A percentile compares a stretch with the other conserved stretches of the same genome.
These are phyloP conservation scores for Myiozetetes cayanensis DNA, from an alignment of 2,113 vertebrate species.

Conservation along the genomic window DNA sequence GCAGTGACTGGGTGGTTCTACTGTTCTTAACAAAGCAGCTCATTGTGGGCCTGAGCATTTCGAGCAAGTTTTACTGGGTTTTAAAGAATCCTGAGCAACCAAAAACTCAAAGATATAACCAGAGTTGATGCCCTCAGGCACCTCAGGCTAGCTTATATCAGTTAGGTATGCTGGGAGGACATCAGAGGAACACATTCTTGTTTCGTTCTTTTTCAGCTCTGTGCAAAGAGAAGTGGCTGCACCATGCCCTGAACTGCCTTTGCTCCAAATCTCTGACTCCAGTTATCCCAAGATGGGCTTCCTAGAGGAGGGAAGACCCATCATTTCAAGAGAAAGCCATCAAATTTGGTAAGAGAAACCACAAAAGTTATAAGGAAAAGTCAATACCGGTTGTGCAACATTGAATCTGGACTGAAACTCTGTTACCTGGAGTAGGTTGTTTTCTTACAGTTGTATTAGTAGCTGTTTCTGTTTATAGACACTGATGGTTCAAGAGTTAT, in stretches of 20 bases:
- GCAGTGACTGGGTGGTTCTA: neutral
- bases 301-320: neutral
- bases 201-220: neutral
- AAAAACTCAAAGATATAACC: neutral
- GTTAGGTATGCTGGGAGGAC: neutral
- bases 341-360: neutral
- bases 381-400: neutral
- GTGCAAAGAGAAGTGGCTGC: neutral
- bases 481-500: neutral
- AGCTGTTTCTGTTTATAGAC: neutral
- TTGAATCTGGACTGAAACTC: neutral
- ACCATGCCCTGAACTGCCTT: neutral
- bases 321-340: neutral
- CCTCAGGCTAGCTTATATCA: neutral
- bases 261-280: neutral
- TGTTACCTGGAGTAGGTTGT: neutral
- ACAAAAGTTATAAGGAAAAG: neutral
- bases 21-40: neutral
- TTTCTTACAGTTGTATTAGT: neutral
- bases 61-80: neutral
- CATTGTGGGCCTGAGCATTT: neutral
- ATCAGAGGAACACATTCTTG: neutral
- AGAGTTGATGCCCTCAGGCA: neutral
- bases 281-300: neutral
- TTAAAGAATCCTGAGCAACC: neutral